Base-by-base conservation (phyloP, 2,888 invertebrate species). In the Esperia sulphurella region DNA sequence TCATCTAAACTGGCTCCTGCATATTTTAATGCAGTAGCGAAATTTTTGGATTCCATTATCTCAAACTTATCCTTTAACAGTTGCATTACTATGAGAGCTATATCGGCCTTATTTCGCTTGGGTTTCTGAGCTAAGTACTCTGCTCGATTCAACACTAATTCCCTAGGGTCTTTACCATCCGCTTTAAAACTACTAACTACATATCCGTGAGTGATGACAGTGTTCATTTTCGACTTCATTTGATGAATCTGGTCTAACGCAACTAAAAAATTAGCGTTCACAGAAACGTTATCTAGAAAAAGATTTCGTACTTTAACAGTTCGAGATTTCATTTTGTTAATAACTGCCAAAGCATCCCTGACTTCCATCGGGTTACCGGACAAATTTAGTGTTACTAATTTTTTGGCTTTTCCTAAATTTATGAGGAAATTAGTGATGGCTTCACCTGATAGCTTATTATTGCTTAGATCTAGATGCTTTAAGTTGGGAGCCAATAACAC, bases 301-400 rank as follows among this genome's bases (percentile, higher is more conserved):
- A 72, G 51, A 13, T 60, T 55, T 49, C 62, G 47, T 5, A 71
- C 12, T 52, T 66, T 66, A 8, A 66, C 63, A 30, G 41, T 48
- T 0, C 46, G 45, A 5, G 45, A 14, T 35, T 47, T 56, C 49
- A 69, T 53, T 14, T 51, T 53, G 7, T 33, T 39, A 5, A 72
- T 46, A 8, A 72, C 47, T 6, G 46, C 42, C 3, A 63, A 40
- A 8, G 71, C 67, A 54, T 67, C 65, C 1, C 50, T 31, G 2
- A 63, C 57, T 1, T 53, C 51, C 28, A 71, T 45, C 8, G 65
- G 67, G 43, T 71, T 71, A 35, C 49, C 55, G 0, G 72, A 72
- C 31, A 70, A 46, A 48, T 67, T 52, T 12, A 69, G 51, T 9
- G 63, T 63, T 2, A 14, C 33, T 8, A 71, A 45, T 28, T 57